Evolutionary conservation across 2,797 vertebrate genomes (phyloP).

Genomic region (Argentina silus): DNA sequence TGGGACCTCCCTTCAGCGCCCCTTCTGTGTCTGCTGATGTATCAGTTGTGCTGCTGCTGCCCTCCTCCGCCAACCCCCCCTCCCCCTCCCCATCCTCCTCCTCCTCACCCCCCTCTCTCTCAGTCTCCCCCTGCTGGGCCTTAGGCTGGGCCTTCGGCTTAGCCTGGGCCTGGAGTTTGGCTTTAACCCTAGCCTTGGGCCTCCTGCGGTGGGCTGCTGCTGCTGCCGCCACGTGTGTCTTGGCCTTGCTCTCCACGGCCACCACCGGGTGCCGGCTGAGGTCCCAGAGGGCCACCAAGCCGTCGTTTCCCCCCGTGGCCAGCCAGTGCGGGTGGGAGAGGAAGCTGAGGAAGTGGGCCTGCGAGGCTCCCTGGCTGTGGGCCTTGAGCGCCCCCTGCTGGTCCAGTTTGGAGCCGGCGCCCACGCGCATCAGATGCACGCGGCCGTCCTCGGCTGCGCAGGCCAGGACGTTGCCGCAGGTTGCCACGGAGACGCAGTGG

Average conservation of each 20-base stretch:
- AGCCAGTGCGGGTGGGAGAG: slow-evolving; percentile 84
- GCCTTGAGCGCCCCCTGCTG: slow-evolving; percentile 81
- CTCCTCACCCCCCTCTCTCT: not conserved
- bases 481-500: slow-evolving; percentile 87
- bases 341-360: slow-evolving; percentile 85
- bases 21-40: slow-evolving; percentile 22
- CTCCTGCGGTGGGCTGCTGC: slow-evolving; percentile 55
- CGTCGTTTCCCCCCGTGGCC: slow-evolving; percentile 91
- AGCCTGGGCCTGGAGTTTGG: slow-evolving; percentile 53
- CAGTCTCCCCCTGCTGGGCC: slow-evolving; percentile 27
- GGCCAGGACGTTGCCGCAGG: slow-evolving; percentile 86
- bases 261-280: slow-evolving; percentile 71
- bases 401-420: slow-evolving; percentile 83
- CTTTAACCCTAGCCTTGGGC: slow-evolving; percentile 60
- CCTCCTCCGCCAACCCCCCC: not conserved
- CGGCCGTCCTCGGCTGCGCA: slow-evolving; percentile 93
- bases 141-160: slow-evolving; percentile 23
- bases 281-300: slow-evolving; percentile 88
- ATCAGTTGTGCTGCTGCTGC: slow-evolving; percentile 4
- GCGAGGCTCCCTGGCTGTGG: slow-evolving; percentile 88
- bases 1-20: slow-evolving; percentile 68
- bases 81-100: slow-evolving; percentile 2
- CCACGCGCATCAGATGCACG: slow-evolving; percentile 86
- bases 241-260: slow-evolving; percentile 73
- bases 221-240: slow-evolving; percentile 37